phyloP scores from a whole-genome alignment of 2,113 vertebrate species.

The Solea senegalensis region DNA sequence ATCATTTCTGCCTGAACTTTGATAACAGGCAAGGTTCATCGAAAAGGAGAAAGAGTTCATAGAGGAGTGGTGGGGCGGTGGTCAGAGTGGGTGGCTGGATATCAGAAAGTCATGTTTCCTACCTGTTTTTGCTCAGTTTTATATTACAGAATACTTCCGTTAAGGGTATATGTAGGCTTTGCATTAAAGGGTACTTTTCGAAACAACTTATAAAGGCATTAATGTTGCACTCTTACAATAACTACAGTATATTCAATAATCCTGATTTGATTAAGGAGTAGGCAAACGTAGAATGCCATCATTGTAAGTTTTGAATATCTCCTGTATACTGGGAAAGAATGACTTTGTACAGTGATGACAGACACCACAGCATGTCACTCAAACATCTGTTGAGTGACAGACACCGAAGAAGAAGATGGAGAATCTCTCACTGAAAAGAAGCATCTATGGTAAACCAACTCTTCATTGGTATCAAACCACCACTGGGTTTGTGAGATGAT shows the following conservation, averaged over 20 bases:
- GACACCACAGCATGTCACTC: conserved; percentile 10
- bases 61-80: not conserved
- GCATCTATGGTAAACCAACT: not conserved
- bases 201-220: too few species aligned
- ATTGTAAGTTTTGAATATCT: not conserved
- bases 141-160: too few species aligned
- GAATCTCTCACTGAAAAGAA: conserved; percentile 13
- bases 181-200: too few species aligned
- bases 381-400: not conserved
- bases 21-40: not conserved
- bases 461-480: not conserved
- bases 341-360: not conserved
- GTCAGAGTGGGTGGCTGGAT: too few species aligned
- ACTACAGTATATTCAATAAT: too few species aligned
- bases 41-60: not conserved
- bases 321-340: not conserved
- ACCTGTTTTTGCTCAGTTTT: not conserved
- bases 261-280: too few species aligned
- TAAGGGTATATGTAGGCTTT: too few species aligned
- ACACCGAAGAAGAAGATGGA: not conserved
- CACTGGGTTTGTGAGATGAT: not conserved
- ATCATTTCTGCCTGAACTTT: not conserved
- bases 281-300: too few species aligned
- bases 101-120: too few species aligned
- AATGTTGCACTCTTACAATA: too few species aligned